phyloP scores from a whole-genome alignment of 2,797 vertebrate genomes.

The Eulemur albifrons region DNA sequence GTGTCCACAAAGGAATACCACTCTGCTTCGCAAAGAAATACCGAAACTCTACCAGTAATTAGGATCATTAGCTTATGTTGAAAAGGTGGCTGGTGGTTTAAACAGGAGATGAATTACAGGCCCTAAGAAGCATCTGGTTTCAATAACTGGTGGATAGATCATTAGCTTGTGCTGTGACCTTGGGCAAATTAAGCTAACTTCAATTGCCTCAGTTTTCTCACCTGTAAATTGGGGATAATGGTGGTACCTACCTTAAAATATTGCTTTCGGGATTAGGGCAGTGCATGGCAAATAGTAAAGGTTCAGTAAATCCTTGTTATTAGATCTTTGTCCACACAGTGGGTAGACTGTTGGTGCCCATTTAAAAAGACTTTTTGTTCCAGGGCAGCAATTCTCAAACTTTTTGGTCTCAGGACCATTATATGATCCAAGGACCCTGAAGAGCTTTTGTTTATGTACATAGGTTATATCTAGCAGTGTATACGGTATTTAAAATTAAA shows the following conservation, averaged over 20 bases:
- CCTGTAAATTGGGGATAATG: neutral
- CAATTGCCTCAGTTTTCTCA: neutral
- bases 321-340: neutral
- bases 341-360: neutral
- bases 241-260: neutral
- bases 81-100: neutral
- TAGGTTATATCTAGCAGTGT: neutral
- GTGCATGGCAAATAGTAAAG: neutral
- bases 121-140: neutral
- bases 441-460: neutral
- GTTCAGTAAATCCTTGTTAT: neutral
- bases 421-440: neutral
- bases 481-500: slow-evolving; percentile 9
- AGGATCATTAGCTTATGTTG: neutral
- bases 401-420: neutral
- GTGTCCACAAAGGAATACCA: neutral
- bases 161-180: neutral
- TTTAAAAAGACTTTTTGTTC: neutral
- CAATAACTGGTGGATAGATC: neutral
- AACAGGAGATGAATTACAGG: neutral
- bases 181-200: neutral
- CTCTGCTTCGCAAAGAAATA: neutral
- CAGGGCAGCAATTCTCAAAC: neutral
- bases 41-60: neutral
- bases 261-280: neutral